Percentiles rank a stretch among this genome's conserved stretches.
Conservation (phyloP, 2,888 invertebrate species). For the Hirtodrosophila confusa region DNA sequence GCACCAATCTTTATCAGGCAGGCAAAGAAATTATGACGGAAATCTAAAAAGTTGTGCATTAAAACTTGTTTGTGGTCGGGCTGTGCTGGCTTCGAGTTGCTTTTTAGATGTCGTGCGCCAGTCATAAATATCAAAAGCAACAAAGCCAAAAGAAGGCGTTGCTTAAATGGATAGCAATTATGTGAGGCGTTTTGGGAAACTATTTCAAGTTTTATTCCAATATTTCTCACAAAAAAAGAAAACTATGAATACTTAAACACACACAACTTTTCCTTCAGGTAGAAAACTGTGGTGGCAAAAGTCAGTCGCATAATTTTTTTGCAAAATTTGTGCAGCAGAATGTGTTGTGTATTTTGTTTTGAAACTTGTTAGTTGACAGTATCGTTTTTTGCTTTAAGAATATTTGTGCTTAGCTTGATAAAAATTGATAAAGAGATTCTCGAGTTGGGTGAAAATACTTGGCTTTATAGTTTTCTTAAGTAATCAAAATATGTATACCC, state of each 20-base stretch:
- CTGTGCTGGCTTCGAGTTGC: slow-evolving; percentile 32
- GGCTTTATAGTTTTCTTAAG: no score
- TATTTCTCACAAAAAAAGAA: not conserved
- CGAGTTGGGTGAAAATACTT: no score
- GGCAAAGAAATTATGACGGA: slow-evolving; percentile 77
- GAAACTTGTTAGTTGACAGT: not conserved
- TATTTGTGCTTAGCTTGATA: not conserved
- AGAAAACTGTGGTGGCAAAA: not conserved
- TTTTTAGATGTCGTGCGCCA: slow-evolving; percentile 40
- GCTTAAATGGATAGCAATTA: slow-evolving; percentile 71
- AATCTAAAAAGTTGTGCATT: slow-evolving; percentile 78
- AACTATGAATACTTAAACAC: slow-evolving; percentile 3
- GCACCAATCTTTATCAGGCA: slow-evolving; percentile 71
- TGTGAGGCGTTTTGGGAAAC: slow-evolving; percentile 23
- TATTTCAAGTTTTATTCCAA: slow-evolving; percentile 4
- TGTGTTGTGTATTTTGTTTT: slow-evolving; percentile 1
- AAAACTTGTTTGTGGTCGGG: slow-evolving; percentile 74
- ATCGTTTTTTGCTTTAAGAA: not conserved
- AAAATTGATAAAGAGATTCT: not conserved
- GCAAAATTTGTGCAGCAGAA: not conserved
- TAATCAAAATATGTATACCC: no score
- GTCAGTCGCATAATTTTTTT: not conserved
- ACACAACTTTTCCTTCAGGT: slow-evolving; percentile 1
- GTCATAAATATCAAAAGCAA: slow-evolving; percentile 68
- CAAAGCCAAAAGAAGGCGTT: slow-evolving; percentile 46